Conservation (phyloP, 2,888 invertebrate species). For the Drosophila antonietae region DNA sequence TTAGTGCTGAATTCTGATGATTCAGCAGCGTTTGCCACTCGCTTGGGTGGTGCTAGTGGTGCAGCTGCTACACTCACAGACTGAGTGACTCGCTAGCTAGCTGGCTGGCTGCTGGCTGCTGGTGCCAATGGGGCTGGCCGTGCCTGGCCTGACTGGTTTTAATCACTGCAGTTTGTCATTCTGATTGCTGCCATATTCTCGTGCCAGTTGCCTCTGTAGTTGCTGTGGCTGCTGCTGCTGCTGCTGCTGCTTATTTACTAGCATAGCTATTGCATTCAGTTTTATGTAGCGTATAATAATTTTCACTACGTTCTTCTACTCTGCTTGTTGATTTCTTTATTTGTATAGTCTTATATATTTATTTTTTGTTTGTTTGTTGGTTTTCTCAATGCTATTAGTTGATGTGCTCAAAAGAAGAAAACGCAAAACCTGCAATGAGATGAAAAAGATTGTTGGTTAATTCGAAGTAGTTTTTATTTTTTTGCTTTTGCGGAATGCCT, state of each 20-base stretch:
- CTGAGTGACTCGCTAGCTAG: conserved; percentile 32
- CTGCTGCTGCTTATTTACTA: conserved; percentile 43
- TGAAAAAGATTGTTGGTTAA: conserved; percentile 37
- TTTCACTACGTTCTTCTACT: conserved; percentile 39
- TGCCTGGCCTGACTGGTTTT: conserved; percentile 74
- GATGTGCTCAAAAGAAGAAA: conserved; percentile 68
- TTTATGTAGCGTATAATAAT: conserved; percentile 49
- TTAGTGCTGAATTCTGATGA: conserved; percentile 28
- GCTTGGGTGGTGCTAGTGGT: conserved; percentile 28
- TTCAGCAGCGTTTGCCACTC: conserved; percentile 28
- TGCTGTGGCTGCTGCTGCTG: conserved; percentile 19
- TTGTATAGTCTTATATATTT: conserved; percentile 7
- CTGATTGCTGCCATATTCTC: conserved; percentile 72
- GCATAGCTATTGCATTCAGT: conserved; percentile 32
- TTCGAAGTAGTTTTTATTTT: conserved; percentile 2
- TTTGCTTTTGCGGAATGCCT: conserved; percentile 21
- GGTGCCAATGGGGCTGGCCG: conserved; percentile 38
- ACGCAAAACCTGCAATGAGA: conserved; percentile 71
- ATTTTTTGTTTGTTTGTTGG: conserved; percentile 31
- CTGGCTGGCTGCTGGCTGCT: conserved; percentile 1
- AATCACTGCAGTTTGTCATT: conserved; percentile 75
- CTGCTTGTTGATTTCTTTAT: conserved; percentile 18
- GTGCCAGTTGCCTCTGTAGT: conserved; percentile 56
- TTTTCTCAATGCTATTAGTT: conserved; percentile 69
- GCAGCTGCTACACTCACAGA: conserved; percentile 46